These are phyloP conservation scores for Odontocerum albicorne DNA, from an alignment of 2,888 invertebrate genomes.

Conservation along the genomic window DNA sequence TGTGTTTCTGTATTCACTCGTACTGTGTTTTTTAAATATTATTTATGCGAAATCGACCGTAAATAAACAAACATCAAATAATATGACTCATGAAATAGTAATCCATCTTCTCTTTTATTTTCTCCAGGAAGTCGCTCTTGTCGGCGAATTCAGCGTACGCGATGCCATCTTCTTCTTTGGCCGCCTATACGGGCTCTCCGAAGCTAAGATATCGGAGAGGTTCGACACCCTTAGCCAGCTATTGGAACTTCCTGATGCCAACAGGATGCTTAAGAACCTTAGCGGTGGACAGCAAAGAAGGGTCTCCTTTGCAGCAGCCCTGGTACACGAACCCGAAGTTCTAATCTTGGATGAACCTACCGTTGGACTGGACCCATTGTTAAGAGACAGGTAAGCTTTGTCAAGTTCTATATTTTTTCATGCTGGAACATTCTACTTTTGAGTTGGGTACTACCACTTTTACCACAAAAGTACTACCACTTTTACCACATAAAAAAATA, in stretches of 20 bases:
- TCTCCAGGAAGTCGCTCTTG: slow-evolving; percentile 73
- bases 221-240: slow-evolving; percentile 69
- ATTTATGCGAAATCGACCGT: no score
- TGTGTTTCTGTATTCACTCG: no score
- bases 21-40: no score
- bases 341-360: slow-evolving; percentile 92
- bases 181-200: slow-evolving; percentile 76
- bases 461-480: no score
- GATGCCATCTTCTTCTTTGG: slow-evolving; percentile 89
- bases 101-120: slow-evolving; percentile 1
- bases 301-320: slow-evolving; percentile 84
- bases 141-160: slow-evolving; percentile 77
- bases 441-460: no score
- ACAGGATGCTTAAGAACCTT: slow-evolving; percentile 66
- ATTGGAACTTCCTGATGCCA: slow-evolving; percentile 73
- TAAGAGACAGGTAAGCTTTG: slow-evolving; percentile 71
- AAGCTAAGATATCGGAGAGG: slow-evolving; percentile 63
- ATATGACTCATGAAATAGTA: no score
- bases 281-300: slow-evolving; percentile 91
- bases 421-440: no score
- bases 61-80: no score
- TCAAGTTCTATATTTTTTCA: not conserved
- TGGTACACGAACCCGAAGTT: slow-evolving; percentile 86
- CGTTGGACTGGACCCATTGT: slow-evolving; percentile 89
- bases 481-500: no score